phyloP scores from a whole-genome alignment of 2,113 vertebrate species.

The Ginglymostoma cirratum region DNA sequence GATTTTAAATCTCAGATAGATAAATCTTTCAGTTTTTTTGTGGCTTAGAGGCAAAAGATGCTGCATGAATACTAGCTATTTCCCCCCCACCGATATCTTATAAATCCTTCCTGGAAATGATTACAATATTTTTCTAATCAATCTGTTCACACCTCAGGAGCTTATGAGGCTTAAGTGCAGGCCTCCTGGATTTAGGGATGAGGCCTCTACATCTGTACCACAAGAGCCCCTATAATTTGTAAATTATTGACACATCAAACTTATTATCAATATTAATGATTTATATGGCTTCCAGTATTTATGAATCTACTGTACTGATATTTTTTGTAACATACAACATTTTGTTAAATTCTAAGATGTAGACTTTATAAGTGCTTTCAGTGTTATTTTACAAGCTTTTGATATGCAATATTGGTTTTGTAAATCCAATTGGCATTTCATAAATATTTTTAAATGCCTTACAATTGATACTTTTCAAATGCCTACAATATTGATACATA shows the following conservation, averaged over 20 bases:
- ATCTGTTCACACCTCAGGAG: too few species aligned
- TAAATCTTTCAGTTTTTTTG: too few species aligned
- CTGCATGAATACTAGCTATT: not conserved
- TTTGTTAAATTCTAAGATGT: too few species aligned
- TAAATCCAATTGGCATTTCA: not conserved
- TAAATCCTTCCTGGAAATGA: not conserved
- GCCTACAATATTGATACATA: not conserved
- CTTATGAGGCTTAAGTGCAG: too few species aligned
- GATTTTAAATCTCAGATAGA: too few species aligned
- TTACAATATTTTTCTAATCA: too few species aligned
- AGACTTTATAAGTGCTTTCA: not conserved
- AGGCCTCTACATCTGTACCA: too few species aligned
- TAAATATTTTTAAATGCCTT: not conserved
- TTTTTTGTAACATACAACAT: not conserved
- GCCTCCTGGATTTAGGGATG: too few species aligned
- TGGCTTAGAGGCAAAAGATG: too few species aligned
- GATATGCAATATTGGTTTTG: not conserved
- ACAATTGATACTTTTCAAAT: not conserved
- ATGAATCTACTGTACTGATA: not conserved
- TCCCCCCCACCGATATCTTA: not conserved
- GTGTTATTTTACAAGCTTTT: not conserved
- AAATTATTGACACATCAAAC: too few species aligned
- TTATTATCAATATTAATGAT: not conserved
- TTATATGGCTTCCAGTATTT: not conserved
- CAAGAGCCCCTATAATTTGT: too few species aligned